phyloP scores from a whole-genome alignment of 2,113 vertebrate species.

The Trochalopteron elliotii region DNA sequence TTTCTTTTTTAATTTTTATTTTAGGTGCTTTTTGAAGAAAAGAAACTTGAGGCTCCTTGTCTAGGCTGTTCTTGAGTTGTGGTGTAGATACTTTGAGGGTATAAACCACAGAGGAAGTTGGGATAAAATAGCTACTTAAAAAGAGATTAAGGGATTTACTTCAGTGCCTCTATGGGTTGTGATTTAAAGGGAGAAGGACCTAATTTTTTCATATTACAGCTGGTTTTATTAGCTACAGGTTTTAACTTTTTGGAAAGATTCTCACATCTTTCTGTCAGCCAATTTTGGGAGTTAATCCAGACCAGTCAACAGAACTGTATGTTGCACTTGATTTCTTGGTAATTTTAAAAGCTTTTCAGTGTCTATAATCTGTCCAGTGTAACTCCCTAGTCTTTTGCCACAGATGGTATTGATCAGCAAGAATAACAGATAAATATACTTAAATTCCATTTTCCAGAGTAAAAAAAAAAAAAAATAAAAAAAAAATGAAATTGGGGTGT shows the following conservation, averaged over 20 bases:
- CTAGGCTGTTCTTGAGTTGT: conserved; percentile 32
- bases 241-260: conserved; percentile 37
- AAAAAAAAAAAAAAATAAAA: not conserved
- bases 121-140: conserved; percentile 66
- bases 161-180: conserved; percentile 32
- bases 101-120: conserved; percentile 66
- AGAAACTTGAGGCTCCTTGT: not conserved
- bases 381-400: not conserved
- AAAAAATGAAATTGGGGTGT: not conserved
- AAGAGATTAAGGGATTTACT: conserved; percentile 66
- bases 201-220: conserved; percentile 32
- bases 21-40: not conserved
- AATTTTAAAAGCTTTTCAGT: not conserved
- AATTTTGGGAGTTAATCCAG: conserved; percentile 21
- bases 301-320: not conserved
- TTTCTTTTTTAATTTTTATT: not conserved
- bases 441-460: not conserved
- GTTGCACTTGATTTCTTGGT: not conserved
- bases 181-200: conserved; percentile 56
- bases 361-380: conserved; percentile 1
- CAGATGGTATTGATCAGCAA: conserved; percentile 25
- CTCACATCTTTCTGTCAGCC: conserved; percentile 12
- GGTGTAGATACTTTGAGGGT: conserved; percentile 47
- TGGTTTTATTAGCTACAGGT: conserved; percentile 38
- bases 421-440: not conserved